Evolutionary conservation across 2,797 vertebrate species (phyloP).

Genomic region (Paratrypauchen microcephalus): DNA sequence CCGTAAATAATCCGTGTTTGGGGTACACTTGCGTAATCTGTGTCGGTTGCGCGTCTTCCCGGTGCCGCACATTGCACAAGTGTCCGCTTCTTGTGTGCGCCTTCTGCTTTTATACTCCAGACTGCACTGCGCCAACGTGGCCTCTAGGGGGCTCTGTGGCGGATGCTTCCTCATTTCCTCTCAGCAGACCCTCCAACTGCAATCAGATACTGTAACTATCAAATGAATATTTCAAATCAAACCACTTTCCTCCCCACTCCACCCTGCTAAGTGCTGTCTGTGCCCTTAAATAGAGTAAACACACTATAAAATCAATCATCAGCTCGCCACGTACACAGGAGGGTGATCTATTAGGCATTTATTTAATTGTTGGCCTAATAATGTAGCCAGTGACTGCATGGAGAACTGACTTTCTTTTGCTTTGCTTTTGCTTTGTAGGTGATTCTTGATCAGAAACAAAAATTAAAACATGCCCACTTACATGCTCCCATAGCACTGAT

Average conservation of each 20-base stretch:
- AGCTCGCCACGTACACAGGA: too few relatives aligned
- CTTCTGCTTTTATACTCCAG: slow-evolving; percentile 54
- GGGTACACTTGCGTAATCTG: background rate
- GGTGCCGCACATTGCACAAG: slow-evolving; percentile 30
- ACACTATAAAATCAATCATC: background rate
- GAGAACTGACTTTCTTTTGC: background rate
- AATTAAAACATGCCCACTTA: background rate
- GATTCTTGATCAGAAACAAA: background rate
- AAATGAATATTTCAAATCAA: slow-evolving; percentile 26
- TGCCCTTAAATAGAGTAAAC: background rate
- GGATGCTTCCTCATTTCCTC: slow-evolving; percentile 18
- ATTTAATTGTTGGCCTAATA: too few relatives aligned
- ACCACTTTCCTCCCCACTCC: slow-evolving; percentile 4
- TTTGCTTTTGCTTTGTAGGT: background rate
- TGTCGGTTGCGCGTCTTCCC: background rate
- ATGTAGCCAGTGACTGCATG: background rate
- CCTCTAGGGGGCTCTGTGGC: slow-evolving; percentile 58
- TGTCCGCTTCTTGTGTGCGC: slow-evolving; percentile 12
- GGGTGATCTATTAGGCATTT: too few relatives aligned
- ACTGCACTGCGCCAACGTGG: slow-evolving; percentile 28
- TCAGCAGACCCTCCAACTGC: background rate
- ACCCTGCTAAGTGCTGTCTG: background rate
- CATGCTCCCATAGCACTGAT: too few relatives aligned
- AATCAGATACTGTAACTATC: background rate
- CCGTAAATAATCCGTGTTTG: slow-evolving; percentile 19